Percentiles rank a stretch among this genome's conserved stretches.
Evolutionary conservation across 2,888 invertebrate genomes (phyloP).

Genomic region (Cyclophora punctaria): DNA sequence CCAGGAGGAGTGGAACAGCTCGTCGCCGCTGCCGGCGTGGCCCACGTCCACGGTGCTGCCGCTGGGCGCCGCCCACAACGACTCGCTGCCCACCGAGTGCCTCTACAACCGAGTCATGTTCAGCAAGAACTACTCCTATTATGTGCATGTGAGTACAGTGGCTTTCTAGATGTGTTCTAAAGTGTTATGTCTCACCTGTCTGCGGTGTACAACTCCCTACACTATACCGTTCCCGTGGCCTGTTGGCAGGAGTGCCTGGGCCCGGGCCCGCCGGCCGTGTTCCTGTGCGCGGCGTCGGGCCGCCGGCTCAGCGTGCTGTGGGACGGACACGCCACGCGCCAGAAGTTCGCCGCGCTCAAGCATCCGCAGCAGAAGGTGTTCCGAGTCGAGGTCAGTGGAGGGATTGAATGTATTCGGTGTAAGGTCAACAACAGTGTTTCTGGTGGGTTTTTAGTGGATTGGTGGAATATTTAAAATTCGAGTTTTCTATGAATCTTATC

Average conservation of each 20-base stretch:
- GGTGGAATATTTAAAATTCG: no score
- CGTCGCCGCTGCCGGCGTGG: constrained; percentile 50
- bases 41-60: constrained; percentile 60
- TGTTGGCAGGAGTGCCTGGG: constrained; percentile 85
- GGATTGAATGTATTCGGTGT: no score
- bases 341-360: constrained; percentile 79
- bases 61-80: constrained; percentile 55
- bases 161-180: no score
- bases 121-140: constrained; percentile 77
- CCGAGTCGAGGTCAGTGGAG: constrained; percentile 69
- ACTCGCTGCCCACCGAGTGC: constrained; percentile 72
- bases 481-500: no score
- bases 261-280: constrained; percentile 80
- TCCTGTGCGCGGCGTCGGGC: constrained; percentile 78
- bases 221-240: no score
- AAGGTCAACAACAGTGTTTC: no score
- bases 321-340: constrained; percentile 78
- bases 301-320: constrained; percentile 78
- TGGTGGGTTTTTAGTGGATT: no score
- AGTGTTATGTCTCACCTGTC: no score
- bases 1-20: constrained; percentile 52
- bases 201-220: no score
- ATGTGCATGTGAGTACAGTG: constrained; percentile 61
- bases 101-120: constrained; percentile 80
- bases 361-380: constrained; percentile 84